Percentiles rank a stretch among this genome's conserved stretches.
Evolutionary conservation across 2,888 invertebrate genomes (phyloP).

Genomic region (Macaria notata): DNA sequence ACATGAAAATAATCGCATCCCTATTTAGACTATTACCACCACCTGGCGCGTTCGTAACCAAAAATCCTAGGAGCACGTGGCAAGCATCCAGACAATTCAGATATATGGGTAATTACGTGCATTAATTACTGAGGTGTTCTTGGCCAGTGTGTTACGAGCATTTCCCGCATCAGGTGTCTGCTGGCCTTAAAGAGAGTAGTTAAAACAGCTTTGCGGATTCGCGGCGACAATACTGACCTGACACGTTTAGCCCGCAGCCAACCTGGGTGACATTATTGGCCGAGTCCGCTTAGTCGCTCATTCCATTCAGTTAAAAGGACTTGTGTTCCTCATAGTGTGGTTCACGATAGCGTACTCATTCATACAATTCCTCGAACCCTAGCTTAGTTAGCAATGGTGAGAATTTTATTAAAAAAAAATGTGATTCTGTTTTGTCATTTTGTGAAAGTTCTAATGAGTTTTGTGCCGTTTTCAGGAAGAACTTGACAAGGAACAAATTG

Average conservation of each 20-base stretch:
- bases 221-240: slow-evolving; percentile 49
- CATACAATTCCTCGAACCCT: slow-evolving; percentile 51
- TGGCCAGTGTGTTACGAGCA: slow-evolving; percentile 46
- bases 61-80: slow-evolving; percentile 46
- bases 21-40: slow-evolving; percentile 13
- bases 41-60: slow-evolving; percentile 19
- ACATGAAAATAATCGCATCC: slow-evolving; percentile 16
- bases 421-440: slow-evolving; percentile 23
- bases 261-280: slow-evolving; percentile 70
- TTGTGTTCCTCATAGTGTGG: slow-evolving; percentile 69
- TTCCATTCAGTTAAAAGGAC: slow-evolving; percentile 72
- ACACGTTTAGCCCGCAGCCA: slow-evolving; percentile 49
- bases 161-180: slow-evolving; percentile 55
- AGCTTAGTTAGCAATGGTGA: slow-evolving; percentile 31
- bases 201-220: slow-evolving; percentile 62
- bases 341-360: slow-evolving; percentile 63
- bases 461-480: slow-evolving; percentile 84
- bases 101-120: slow-evolving; percentile 57
- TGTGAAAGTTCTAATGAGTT: slow-evolving; percentile 38
- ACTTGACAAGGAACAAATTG: slow-evolving; percentile 89
- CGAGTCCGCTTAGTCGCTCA: slow-evolving; percentile 70
- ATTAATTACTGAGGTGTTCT: slow-evolving; percentile 48
- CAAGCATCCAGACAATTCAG: slow-evolving; percentile 57
- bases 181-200: slow-evolving; percentile 65
- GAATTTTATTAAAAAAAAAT: slow-evolving; percentile 22